A percentile compares a stretch with the other conserved stretches of the same genome.
These are phyloP conservation scores for Karalla daura DNA, from an alignment of 2,797 vertebrate genomes.

Conservation along the genomic window DNA sequence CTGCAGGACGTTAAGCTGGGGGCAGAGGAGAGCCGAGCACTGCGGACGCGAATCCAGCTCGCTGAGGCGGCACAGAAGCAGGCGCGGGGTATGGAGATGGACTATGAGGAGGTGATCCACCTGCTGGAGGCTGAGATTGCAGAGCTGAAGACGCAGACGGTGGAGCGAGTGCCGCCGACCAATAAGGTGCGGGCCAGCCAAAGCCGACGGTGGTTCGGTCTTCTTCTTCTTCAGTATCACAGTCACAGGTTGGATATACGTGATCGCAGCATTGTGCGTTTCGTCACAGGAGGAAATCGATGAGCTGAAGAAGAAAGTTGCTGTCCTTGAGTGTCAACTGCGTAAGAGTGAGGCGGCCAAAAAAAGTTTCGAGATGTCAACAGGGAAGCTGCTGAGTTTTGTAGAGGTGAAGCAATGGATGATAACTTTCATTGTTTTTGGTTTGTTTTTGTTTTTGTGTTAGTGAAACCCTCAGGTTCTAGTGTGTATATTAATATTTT, in stretches of 20 bases:
- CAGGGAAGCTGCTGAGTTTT: conserved; percentile 91
- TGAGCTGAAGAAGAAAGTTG: conserved; percentile 88
- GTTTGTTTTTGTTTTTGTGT: conserved; percentile 5
- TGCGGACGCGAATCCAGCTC: conserved; percentile 87
- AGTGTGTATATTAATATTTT: too few relatives aligned
- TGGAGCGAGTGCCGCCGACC: conserved; percentile 79
- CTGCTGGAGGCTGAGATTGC: conserved; percentile 92
- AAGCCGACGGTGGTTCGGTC: not conserved
- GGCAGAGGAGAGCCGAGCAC: conserved; percentile 85
- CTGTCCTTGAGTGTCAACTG: conserved; percentile 92
- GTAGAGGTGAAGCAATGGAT: conserved; percentile 95
- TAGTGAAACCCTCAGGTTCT: too few relatives aligned
- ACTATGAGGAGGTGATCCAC: conserved; percentile 95
- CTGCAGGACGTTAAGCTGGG: conserved; percentile 88
- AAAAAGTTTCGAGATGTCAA: conserved; percentile 89
- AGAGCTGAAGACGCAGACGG: conserved; percentile 90
- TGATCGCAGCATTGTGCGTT: too few relatives aligned
- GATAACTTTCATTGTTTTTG: too few relatives aligned
- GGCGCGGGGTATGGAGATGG: conserved; percentile 92
- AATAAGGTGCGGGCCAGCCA: conserved; percentile 83
- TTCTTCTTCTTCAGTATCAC: too few relatives aligned
- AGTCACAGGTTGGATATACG: too few relatives aligned
- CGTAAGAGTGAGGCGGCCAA: conserved; percentile 88
- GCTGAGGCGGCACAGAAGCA: conserved; percentile 92
- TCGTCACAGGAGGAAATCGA: conserved; percentile 88